Evolutionary conservation across 2,888 invertebrate genomes (phyloP), one percentile per base, ranked within the genome.

Genomic region (Drosophila nigricruria): DNA sequence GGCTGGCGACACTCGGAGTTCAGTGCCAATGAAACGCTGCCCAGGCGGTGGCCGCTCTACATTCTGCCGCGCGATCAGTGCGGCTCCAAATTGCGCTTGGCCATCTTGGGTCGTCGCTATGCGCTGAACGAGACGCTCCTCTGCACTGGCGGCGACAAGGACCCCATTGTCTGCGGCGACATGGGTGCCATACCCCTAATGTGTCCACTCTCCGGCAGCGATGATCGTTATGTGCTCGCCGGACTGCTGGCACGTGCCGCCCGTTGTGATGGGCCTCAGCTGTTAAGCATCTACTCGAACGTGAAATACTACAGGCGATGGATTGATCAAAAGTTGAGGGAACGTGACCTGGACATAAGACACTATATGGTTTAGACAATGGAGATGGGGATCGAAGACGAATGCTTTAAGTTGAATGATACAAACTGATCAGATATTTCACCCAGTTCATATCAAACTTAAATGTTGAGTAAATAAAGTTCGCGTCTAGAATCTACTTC

Each of bases 101-200:
- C 85, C 36, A 71, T 73, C 8, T 23, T 83, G 63, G 83, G 85
- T 0, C 67, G 85, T 1, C 73, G 79, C 9, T 75, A 70, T 49
- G 61, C 74, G 0, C 63, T 62, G 16, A 83, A 83, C 18, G 77
- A 83, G 5, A 74, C 74, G 6, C 66, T 86, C 0, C 57, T 84
- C 20, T 84, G 86, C 43, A 73, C 83, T 6, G 83, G 81, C 43
- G 83, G 83, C 9, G 83, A 83, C 20, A 86, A 86, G 69, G 69
- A 75, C 0, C 57, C 72, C 5, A 79, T 81, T 34, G 73, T 83
- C 1, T 84, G 83, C 42, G 62, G 56, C 5, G 69, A 82, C 20
- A 38, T 57, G 50, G 81, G 69, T 3, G 86, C 53, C 2, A 63
- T 81, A 23, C 83, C 83, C 0, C 52, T 84, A 25, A 86, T 84